phyloP scores from a whole-genome alignment of 2,888 invertebrate species.

The Oconnorella tubifera region DNA sequence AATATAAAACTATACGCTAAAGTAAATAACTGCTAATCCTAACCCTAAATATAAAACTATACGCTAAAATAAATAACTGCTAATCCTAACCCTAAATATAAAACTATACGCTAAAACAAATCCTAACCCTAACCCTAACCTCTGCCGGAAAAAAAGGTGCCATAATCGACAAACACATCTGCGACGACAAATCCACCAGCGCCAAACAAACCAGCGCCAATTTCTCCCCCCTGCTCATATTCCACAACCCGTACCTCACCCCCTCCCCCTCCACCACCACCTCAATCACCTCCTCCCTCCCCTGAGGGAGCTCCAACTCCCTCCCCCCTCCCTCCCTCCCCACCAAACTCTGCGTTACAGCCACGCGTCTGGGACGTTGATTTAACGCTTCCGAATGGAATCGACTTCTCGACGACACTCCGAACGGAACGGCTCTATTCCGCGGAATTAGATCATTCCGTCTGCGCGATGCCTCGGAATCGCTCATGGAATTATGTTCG shows the following conservation, averaged over 20 bases:
- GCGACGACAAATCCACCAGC: constrained; percentile 17
- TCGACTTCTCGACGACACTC: neutral
- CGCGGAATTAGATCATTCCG: no score
- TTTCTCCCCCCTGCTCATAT: constrained; percentile 9
- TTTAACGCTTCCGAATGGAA: neutral
- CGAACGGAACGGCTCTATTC: neutral
- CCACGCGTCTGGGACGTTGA: neutral
- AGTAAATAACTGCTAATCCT: no score
- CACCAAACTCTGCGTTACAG: neutral
- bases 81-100: no score
- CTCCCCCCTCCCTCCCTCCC: neutral
- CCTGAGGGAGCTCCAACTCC: neutral
- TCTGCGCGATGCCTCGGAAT: neutral
- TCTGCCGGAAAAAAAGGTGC: constrained; percentile 76
- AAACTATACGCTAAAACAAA: no score
- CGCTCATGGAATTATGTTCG: neutral
- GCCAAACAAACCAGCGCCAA: constrained; percentile 18
- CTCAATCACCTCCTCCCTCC: no score
- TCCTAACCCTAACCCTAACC: no score
- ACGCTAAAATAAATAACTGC: no score
- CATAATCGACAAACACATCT: constrained; percentile 63
- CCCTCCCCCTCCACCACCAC: neutral
- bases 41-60: no score
- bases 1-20: no score
- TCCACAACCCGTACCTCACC: neutral